A percentile compares a stretch with the other conserved stretches of the same genome.
phyloP scores from a whole-genome alignment of 2,113 vertebrate species.

The Formicarius rufipectus region DNA sequence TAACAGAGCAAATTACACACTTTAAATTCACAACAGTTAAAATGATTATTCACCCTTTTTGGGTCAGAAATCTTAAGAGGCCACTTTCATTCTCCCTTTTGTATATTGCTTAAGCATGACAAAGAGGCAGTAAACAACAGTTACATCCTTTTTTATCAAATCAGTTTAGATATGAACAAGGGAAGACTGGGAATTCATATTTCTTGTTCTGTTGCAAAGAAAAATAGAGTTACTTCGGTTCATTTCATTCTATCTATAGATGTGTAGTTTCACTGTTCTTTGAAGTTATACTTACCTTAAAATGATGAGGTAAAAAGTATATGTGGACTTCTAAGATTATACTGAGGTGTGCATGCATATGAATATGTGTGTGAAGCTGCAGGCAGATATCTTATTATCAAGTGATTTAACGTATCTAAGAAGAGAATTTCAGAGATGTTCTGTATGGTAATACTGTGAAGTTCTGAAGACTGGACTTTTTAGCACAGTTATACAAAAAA shows the following conservation, averaged over 20 bases:
- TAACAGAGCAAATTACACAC: background rate
- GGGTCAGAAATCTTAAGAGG: background rate
- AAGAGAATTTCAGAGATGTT: background rate
- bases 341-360: fast-evolving
- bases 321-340: background rate
- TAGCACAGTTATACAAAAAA: background rate
- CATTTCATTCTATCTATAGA: background rate
- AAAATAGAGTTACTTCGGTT: background rate
- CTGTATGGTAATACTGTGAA: background rate
- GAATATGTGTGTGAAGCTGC: background rate
- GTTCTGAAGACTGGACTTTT: background rate
- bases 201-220: background rate
- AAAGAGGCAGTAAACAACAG: background rate
- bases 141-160: background rate
- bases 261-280: background rate
- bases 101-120: background rate
- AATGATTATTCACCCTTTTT: background rate
- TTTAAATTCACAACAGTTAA: background rate
- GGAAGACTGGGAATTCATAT: background rate
- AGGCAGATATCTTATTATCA: background rate
- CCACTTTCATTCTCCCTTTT: background rate
- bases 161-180: background rate
- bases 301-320: background rate
- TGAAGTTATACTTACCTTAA: background rate
- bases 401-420: background rate